A percentile compares a stretch with the other conserved stretches of the same genome.
These are phyloP conservation scores for Metopolophium dirhodum DNA, from an alignment of 1,140 invertebrate genomes.

Conservation along the genomic window DNA sequence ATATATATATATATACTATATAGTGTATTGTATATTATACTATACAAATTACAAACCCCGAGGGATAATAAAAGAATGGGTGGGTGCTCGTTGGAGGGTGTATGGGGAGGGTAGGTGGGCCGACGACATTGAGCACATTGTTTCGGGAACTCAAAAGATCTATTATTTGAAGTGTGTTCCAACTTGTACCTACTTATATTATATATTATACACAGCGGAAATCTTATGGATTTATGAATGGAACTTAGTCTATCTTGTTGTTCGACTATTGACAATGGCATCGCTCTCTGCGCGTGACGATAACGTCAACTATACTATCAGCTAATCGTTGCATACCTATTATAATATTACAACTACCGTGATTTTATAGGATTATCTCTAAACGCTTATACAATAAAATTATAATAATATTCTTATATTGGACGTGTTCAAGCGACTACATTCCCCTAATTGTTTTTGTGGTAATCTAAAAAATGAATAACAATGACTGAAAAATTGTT, in stretches of 20 bases:
- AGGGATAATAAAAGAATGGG: neutral
- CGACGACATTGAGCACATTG: neutral
- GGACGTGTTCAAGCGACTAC: neutral
- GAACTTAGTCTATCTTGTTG: neutral
- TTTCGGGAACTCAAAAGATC: neutral
- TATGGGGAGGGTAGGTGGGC: neutral
- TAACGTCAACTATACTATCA: neutral
- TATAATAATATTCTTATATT: neutral
- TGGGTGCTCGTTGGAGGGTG: neutral
- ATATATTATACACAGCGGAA: neutral
- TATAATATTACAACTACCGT: neutral
- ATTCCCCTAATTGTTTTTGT: neutral
- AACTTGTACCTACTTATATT: neutral
- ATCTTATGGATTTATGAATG: neutral
- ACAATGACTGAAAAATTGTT: neutral
- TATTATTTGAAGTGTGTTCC: neutral
- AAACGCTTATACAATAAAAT: neutral
- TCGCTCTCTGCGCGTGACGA: neutral
- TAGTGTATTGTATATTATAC: neutral
- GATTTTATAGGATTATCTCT: neutral
- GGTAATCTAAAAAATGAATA: neutral
- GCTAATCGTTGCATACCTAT: neutral
- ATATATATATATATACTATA: neutral
- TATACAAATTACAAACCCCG: neutral
- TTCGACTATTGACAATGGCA: neutral